These are phyloP conservation scores for Drosophila prosaltans DNA, from an alignment of 1,140 invertebrate species.

Conservation along the genomic window DNA sequence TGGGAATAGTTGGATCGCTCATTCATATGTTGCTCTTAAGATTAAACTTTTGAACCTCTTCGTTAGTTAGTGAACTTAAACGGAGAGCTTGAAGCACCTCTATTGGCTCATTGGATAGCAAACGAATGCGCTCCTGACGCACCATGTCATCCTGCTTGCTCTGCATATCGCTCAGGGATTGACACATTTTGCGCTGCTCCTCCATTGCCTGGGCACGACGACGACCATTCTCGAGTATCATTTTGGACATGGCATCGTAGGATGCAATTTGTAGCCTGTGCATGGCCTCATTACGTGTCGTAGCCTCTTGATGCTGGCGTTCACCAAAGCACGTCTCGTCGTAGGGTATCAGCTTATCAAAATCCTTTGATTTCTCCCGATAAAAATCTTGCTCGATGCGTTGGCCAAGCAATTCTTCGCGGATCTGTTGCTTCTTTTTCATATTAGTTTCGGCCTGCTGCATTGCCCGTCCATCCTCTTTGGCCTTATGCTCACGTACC, in stretches of 20 bases:
- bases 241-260: slow-evolving; percentile 20
- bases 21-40: slow-evolving; percentile 14
- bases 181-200: slow-evolving; percentile 32
- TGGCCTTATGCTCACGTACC: slow-evolving; percentile 44
- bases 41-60: slow-evolving; percentile 42
- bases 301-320: slow-evolving; percentile 39
- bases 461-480: slow-evolving; percentile 30
- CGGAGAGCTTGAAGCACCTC: slow-evolving; percentile 47
- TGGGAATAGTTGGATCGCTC: no score
- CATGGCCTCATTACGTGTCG: not conserved
- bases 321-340: slow-evolving; percentile 61
- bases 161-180: slow-evolving; percentile 41
- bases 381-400: slow-evolving; percentile 50
- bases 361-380: slow-evolving; percentile 25
- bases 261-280: slow-evolving; percentile 6
- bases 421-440: slow-evolving; percentile 41
- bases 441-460: slow-evolving; percentile 23
- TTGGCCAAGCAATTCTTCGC: slow-evolving; percentile 48
- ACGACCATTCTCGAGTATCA: slow-evolving; percentile 10
- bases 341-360: slow-evolving; percentile 7
- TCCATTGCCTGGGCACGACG: slow-evolving; percentile 24
- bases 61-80: slow-evolving; percentile 24
- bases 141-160: slow-evolving; percentile 31
- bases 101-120: slow-evolving; percentile 36
- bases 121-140: slow-evolving; percentile 52